phyloP scores from a whole-genome alignment of 1,140 invertebrate genomes.

The Brachionus angularis region DNA sequence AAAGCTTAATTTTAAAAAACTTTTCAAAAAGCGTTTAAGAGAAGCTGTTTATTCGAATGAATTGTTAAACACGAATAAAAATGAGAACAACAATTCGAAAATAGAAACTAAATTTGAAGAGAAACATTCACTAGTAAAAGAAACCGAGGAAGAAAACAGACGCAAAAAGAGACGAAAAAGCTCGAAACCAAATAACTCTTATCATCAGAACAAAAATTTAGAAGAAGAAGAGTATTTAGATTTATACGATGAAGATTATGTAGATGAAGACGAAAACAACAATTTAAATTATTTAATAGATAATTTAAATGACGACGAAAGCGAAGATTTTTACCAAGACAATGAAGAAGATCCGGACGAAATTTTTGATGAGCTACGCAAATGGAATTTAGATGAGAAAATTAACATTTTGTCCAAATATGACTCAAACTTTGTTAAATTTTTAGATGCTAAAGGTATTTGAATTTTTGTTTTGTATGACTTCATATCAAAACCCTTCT shows the following conservation, averaged over 20 bases:
- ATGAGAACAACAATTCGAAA: not conserved
- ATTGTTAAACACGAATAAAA: no score
- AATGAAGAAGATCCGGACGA: not conserved
- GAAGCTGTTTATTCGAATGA: conserved; percentile 6
- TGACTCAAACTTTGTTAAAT: conserved; percentile 28
- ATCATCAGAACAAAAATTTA: conserved; percentile 10
- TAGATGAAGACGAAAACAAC: not conserved
- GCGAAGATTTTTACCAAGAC: not conserved
- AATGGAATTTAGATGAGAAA: conserved; percentile 36
- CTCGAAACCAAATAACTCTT: not conserved
- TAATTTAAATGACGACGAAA: not conserved
- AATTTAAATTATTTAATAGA: not conserved
- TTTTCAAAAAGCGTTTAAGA: not conserved
- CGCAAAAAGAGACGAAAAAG: conserved; percentile 25
- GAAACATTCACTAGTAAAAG: not conserved
- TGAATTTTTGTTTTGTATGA: no score
- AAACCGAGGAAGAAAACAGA: not conserved
- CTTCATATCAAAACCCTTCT: no score
- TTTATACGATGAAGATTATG: conserved; percentile 1
- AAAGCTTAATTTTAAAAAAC: not conserved
- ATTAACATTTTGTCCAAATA: conserved; percentile 9
- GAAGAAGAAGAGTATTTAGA: conserved; percentile 29
- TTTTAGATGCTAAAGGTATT: conserved; percentile 17
- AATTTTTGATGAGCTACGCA: conserved; percentile 18
- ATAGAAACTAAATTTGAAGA: not conserved